Evolutionary conservation across 2,888 invertebrate species (phyloP).

Genomic region (Carcina quercana): DNA sequence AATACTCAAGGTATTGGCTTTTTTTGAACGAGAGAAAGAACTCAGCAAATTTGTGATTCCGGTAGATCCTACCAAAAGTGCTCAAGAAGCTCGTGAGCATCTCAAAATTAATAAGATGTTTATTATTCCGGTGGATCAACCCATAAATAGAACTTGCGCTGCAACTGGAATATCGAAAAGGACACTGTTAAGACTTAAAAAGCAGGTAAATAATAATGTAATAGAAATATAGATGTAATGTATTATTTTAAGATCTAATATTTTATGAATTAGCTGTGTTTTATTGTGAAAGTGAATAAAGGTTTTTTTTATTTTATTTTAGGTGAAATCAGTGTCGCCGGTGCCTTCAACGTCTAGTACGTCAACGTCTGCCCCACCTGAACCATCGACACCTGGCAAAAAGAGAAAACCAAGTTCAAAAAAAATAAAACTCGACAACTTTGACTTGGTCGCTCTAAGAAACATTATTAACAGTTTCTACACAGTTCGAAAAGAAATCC

Average conservation of each 20-base stretch:
- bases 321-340: too few species aligned
- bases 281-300: too few species aligned
- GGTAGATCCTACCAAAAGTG: too few species aligned
- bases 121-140: constrained; percentile 18
- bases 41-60: too few species aligned
- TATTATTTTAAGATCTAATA: too few species aligned
- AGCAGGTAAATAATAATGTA: constrained; percentile 3
- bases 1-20: constrained; percentile 4
- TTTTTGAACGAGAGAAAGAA: constrained; percentile 16
- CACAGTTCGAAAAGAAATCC: constrained; percentile 9
- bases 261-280: too few species aligned
- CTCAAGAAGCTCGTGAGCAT: too few species aligned
- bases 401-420: constrained; percentile 2
- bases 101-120: constrained; percentile 14
- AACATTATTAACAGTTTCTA: constrained; percentile 11
- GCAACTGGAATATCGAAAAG: neutral
- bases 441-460: constrained; percentile 9
- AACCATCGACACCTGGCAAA: constrained; percentile 1
- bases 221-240: neutral
- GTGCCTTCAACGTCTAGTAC: constrained; percentile 1
- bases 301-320: too few species aligned
- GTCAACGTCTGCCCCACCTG: neutral
- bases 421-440: constrained; percentile 1
- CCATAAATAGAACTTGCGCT: constrained; percentile 13
- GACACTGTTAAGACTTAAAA: constrained; percentile 7